Conservation (phyloP, 2,797 vertebrate genomes). For the Botia almorhae region DNA sequence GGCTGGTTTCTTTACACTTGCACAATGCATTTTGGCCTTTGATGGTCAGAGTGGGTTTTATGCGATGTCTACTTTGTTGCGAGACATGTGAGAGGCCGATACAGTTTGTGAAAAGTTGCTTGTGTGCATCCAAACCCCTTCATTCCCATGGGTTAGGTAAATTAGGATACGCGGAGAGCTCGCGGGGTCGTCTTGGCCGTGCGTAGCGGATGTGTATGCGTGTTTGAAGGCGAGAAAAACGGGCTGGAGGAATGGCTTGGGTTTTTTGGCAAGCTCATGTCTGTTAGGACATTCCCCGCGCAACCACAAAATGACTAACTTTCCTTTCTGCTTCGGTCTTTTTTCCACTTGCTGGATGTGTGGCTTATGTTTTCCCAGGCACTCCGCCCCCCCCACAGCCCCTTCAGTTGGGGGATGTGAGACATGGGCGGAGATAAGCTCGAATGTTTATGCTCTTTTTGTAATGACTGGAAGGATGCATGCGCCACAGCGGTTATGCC, state of each 20-base stretch:
- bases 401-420: slow-evolving; percentile 5
- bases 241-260: slow-evolving; percentile 4
- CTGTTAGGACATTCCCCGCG: slow-evolving; percentile 44
- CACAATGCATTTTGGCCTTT: slow-evolving; percentile 39
- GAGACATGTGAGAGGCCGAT: slow-evolving; percentile 31
- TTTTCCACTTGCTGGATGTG: slow-evolving; percentile 30
- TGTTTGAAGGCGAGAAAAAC: slow-evolving; percentile 37
- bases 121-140: slow-evolving; percentile 4
- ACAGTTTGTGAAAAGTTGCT: slow-evolving; percentile 14
- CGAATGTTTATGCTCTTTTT: not conserved
- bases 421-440: not conserved
- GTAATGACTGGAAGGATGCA: not conserved
- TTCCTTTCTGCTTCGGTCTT: slow-evolving; percentile 43
- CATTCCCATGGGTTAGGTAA: not conserved
- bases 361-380: slow-evolving; percentile 49
- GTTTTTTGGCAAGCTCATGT: slow-evolving; percentile 42
- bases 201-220: not conserved
- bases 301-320: slow-evolving; percentile 52
- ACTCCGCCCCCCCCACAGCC: not conserved
- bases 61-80: slow-evolving; percentile 24
- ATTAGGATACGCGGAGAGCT: not conserved
- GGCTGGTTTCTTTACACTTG: slow-evolving; percentile 50
- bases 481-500: not conserved
- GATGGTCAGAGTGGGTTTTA: slow-evolving; percentile 32
- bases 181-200: not conserved